Base-by-base conservation (phyloP, 2,797 vertebrate genomes). In the Triplophysa yarkandensis region DNA sequence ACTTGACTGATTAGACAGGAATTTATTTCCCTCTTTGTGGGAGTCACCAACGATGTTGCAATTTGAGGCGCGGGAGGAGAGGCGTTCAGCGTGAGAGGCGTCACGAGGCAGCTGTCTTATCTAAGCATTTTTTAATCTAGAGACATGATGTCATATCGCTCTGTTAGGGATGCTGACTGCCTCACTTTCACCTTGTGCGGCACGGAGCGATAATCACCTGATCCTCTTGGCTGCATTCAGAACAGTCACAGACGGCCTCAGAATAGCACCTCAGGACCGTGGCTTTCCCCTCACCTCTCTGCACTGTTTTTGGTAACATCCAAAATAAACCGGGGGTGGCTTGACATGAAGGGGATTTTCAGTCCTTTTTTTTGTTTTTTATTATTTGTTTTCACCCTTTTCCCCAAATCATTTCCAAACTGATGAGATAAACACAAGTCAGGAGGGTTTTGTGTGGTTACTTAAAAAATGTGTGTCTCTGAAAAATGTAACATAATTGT, bases 1-100 rank as follows among this genome's bases (percentile, higher is more conserved):
- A 46, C 41, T 72, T 88, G 84, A 72, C 86, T 86, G 88, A 88
- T 91, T 91, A 87, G 86, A 86, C 88, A 71, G 23, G 60, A 79
- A 69, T 72, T 69, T 7, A 67, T 67, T 48, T 32, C 34, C 34
- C 11, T 58, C 63, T 68, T 65, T 55, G 54, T 50, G 34, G 27
- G 19, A 77, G 58, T 44, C 23, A 34, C 11, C 30, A 23, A 62
- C 63, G 57, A 58, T 21, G 19, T 67, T 55, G n/a, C 28, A 46
- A 72, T 58, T 41, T 32, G 64, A 68, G 68, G 39, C 5, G 36
- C 64, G 1, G 32, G 34, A 61, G 54, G 28, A 30, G 39, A 74
- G 50, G 16, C 1, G 57, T 63, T 43, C 57, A 46, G 36, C 7
- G 23, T 62, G 75, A 62, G 30, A 39, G 36, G 68, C 78, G 58